These are phyloP conservation scores for Agrochola macilenta DNA, from an alignment of 2,888 invertebrate genomes.

Conservation along the genomic window DNA sequence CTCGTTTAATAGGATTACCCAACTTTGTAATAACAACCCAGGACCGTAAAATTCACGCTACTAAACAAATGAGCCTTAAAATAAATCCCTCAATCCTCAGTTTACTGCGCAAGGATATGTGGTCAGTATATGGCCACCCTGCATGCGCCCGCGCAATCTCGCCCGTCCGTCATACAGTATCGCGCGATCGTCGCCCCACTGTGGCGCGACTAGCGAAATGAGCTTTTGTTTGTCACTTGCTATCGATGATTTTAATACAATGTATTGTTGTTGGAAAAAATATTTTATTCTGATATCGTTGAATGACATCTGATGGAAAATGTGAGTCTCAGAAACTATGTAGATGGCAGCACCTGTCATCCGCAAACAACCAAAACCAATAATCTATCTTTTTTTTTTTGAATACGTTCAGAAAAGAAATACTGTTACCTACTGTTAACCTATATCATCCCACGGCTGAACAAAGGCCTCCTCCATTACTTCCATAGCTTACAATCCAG, in stretches of 20 bases:
- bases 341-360: slow-evolving; percentile 22
- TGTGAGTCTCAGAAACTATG: no score
- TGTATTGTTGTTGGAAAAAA: slow-evolving; percentile 59
- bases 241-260: slow-evolving; percentile 54
- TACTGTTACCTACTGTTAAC: no score
- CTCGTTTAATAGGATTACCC: no score
- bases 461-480: no score
- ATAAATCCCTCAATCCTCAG: slow-evolving; percentile 39
- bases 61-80: slow-evolving; percentile 2
- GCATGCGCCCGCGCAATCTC: slow-evolving; percentile 74
- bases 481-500: no score
- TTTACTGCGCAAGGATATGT: slow-evolving; percentile 27
- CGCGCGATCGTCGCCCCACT: slow-evolving; percentile 80
- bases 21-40: background rate
- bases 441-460: no score
- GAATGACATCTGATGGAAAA: slow-evolving; percentile 17
- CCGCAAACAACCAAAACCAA: background rate
- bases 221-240: slow-evolving; percentile 61
- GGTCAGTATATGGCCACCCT: slow-evolving; percentile 73
- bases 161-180: slow-evolving; percentile 84
- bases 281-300: slow-evolving; percentile 38
- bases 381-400: no score
- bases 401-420: no score
- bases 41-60: no score
- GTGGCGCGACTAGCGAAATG: slow-evolving; percentile 66